phyloP scores from a whole-genome alignment of 2,797 vertebrate species.

The Sitta carolinensis region DNA sequence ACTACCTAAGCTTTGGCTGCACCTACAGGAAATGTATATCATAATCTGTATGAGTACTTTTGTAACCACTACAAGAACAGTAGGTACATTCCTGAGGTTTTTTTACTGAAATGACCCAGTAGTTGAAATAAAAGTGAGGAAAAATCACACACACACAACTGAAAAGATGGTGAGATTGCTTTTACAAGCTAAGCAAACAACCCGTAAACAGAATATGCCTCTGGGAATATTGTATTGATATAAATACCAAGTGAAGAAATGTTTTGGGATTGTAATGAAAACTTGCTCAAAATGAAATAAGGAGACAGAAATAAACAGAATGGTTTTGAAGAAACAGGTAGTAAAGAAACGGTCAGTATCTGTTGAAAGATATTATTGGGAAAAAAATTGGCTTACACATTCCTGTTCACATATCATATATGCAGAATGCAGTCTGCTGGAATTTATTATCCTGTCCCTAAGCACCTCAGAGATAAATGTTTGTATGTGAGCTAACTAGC shows the following conservation, averaged over 20 bases:
- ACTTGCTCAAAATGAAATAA: neutral
- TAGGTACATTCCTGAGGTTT: neutral
- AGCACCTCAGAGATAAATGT: conserved; percentile 5
- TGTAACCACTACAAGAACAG: neutral
- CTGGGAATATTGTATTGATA: neutral
- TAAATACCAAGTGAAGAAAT: neutral
- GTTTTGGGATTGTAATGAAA: neutral
- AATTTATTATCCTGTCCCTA: conserved; percentile 3
- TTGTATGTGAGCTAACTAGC: neutral
- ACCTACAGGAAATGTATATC: neutral
- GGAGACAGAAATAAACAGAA: neutral
- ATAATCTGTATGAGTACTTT: neutral
- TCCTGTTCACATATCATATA: neutral
- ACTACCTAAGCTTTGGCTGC: neutral
- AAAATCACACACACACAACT: neutral
- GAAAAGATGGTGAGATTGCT: neutral
- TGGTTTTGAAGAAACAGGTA: neutral
- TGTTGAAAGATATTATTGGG: neutral
- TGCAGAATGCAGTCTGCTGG: neutral
- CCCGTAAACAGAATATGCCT: neutral
- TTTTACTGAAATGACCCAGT: neutral
- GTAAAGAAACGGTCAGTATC: neutral
- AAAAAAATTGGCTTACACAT: neutral
- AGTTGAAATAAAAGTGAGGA: neutral
- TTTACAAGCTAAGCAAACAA: neutral